Evolutionary conservation across 2,888 invertebrate genomes (phyloP).

Genomic region (Cheilosia grossa): DNA sequence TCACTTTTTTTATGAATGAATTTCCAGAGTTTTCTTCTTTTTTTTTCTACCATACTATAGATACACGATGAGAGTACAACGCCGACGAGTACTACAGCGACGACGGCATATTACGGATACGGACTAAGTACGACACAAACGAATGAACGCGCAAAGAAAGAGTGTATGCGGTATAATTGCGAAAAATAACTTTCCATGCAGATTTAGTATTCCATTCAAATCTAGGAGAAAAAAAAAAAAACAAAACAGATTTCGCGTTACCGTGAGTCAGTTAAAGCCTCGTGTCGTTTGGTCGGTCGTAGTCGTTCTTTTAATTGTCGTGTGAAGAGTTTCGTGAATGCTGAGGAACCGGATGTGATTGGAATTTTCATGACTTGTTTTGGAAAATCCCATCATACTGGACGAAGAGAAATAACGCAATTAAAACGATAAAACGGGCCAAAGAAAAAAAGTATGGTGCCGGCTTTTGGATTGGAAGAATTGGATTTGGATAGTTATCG

Average conservation of each 20-base stretch:
- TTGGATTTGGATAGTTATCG: slow-evolving; percentile 30
- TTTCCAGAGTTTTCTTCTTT: slow-evolving; percentile 11
- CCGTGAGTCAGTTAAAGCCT: slow-evolving; percentile 40
- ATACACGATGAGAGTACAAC: slow-evolving; percentile 37
- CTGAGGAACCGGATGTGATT: slow-evolving; percentile 74
- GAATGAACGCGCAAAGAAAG: slow-evolving; percentile 30
- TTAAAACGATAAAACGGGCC: slow-evolving; percentile 49
- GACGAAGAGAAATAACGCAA: slow-evolving; percentile 47
- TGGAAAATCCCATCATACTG: slow-evolving; percentile 64
- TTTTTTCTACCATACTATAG: slow-evolving; percentile 37
- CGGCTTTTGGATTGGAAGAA: background rate
- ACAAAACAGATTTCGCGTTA: slow-evolving; percentile 33
- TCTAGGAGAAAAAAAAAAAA: slow-evolving; percentile 25
- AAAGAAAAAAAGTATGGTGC: slow-evolving; percentile 24
- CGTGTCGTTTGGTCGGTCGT: slow-evolving; percentile 2
- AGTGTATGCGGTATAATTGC: slow-evolving; percentile 69
- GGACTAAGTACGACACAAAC: background rate
- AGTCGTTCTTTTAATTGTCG: slow-evolving; percentile 68
- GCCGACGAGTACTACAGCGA: slow-evolving; percentile 5
- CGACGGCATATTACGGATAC: background rate
- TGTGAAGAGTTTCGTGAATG: slow-evolving; percentile 70
- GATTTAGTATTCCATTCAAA: slow-evolving; percentile 69
- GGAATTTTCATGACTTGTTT: slow-evolving; percentile 70
- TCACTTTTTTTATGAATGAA: slow-evolving; percentile 73
- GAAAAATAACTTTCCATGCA: slow-evolving; percentile 72